Conservation (phyloP, 2,113 vertebrate species). For the Tympanuchus pallidicinctus region DNA sequence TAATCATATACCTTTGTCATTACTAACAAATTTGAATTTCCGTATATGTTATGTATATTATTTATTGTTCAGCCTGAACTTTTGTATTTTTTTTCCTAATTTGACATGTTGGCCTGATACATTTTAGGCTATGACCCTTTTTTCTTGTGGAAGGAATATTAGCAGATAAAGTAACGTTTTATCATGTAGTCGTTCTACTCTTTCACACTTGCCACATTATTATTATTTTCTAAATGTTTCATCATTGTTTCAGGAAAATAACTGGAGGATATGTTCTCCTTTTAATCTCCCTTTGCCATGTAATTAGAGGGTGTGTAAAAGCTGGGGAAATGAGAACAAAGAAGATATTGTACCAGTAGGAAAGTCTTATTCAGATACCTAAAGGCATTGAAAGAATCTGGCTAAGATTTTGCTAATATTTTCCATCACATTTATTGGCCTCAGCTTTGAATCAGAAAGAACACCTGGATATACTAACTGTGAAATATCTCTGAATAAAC, state of each 20-base stretch:
- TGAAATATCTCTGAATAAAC: neutral
- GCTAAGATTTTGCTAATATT: constrained; percentile 14
- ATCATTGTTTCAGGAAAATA: constrained; percentile 15
- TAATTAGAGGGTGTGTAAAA: neutral
- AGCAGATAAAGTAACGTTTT: neutral
- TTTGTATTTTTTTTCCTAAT: neutral
- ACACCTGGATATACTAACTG: neutral
- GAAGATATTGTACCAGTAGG: neutral
- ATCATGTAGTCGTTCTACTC: neutral
- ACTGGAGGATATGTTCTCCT: constrained; percentile 1
- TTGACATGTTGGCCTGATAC: neutral
- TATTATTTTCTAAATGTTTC: neutral
- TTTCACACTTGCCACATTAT: neutral
- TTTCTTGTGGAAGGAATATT: neutral
- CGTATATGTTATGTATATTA: neutral
- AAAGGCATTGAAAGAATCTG: neutral
- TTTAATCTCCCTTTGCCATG: neutral
- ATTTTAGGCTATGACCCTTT: neutral
- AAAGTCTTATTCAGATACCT: constrained; percentile 1
- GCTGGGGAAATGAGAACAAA: constrained; percentile 2
- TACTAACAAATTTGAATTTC: neutral
- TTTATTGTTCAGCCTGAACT: neutral
- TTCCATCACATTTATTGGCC: constrained; percentile 41
- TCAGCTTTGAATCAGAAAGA: constrained; percentile 34
- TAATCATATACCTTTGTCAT: neutral